Evolutionary conservation across 2,113 vertebrate species (phyloP), one percentile per base, ranked within the genome.

Genomic region (Entosphenus tridentatus): DNA sequence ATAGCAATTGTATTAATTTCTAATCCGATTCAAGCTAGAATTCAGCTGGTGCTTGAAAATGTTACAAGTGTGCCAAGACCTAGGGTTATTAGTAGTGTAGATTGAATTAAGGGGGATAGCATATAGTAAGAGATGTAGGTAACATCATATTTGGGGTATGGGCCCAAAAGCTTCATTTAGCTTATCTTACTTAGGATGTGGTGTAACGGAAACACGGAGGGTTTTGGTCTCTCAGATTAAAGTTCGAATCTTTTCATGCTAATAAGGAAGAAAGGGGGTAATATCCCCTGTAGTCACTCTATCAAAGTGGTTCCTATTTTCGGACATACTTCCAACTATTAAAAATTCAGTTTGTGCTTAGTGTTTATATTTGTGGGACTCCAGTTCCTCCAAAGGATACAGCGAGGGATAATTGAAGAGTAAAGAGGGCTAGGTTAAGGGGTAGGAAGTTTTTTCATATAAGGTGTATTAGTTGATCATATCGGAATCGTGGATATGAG

Each of bases 91-190:
- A 56, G 0, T 0, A 72, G 2, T 1, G 69, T 12, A 10, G 57
- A 1, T 1, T 12, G 3, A 1, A 13, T 1, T 0, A 54, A 3
- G 0, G 75, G 71, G 9, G 57, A 76, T 54, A 78, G 3, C 21
- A 21, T 21, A 77, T 78, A 73, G 73, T 57, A 75, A 14, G 2
- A 72, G 75, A 73, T 10, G 73, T 10, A 74, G 73, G 10, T 75
- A 76, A 73, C 77, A 57, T 67, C 74, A 76, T 79, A 69, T 73
- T 78, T 2, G 65, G 76, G 73, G 73, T 75, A 75, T 77, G 77
- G 74, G 74, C 75, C 78, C 56, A 11, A 77, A 67, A 77, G 77
- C 75, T 78, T 77, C 1, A 1, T 39, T 80, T 79, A 79, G 73
- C 76, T 80, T 73, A 80, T 71, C 9, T n/a, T 78, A 73, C 74